Base-by-base conservation (phyloP, 2,888 invertebrate species). In the Morpho achilles region DNA sequence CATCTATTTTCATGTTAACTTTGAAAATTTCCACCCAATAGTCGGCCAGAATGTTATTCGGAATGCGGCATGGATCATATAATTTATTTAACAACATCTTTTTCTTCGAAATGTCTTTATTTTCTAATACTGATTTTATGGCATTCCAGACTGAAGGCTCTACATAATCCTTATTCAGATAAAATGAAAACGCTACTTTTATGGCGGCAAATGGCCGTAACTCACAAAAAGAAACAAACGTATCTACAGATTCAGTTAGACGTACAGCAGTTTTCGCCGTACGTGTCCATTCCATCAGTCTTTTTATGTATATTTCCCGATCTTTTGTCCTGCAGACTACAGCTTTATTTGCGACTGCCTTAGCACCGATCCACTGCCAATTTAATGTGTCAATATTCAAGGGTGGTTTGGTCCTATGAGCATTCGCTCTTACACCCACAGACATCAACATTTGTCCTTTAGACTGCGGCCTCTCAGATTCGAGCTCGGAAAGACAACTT, bases 281-380 rank as follows among this genome's bases (percentile, higher is more conserved):
- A 3, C 72, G 71, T 7, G 66, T 69, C 67, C 75, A 76, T n/a
- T 64, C 50, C 1, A 79, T 59, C 46, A 80, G 67, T 39, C 65
- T 65, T 40, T 67, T 53, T 7, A 76, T 61, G 43, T 74, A 60
- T 0, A 50, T 52, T 6, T 73, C 69, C 10, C 73, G 55, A 32
- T 76, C 69, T 1, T 52, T 56, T 10, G 56, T 54, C 43, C 71
- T 74, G 56, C 79, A 79, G 32, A 65, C 63, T 6, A 74, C 59
- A 4, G 75, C 63, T 51, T 66, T 73, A 53, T 80, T 82, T 0
- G 79, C 74, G 2, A 82, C 63, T 10, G 77, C 74, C 62, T 82
- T 82, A 2, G 73, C 74, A 16, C 86, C 84, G 42, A 73, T 55
- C 52, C 63, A 51, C 7, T 61, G 63, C 79, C 79, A 82, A 16